A percentile compares a stretch with the other conserved stretches of the same genome.
phyloP scores from a whole-genome alignment of 2,113 vertebrate genomes.

The Percina caprodes region DNA sequence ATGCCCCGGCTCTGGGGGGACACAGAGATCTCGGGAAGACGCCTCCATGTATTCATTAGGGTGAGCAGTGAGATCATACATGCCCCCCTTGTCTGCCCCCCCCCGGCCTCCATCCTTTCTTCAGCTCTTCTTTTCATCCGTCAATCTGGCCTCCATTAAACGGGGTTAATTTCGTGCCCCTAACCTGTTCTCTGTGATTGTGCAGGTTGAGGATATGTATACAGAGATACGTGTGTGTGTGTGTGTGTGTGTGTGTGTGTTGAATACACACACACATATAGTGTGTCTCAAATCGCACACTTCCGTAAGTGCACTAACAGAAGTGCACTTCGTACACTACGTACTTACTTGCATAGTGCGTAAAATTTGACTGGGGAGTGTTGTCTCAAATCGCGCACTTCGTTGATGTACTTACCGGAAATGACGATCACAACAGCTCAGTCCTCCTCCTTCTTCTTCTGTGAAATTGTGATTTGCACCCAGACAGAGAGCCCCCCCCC shows the following conservation, averaged over 20 bases:
- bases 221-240: slow-evolving; percentile 11
- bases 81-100: slow-evolving; percentile 1
- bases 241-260: neutral
- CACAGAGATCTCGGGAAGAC: slow-evolving; percentile 87
- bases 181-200: slow-evolving; percentile 38
- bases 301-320: no score
- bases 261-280: no score
- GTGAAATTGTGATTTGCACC: no score
- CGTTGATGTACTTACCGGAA: no score
- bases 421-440: no score
- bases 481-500: no score
- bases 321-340: no score
- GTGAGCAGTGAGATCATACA: slow-evolving; percentile 61
- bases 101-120: slow-evolving; percentile 21
- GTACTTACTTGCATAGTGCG: no score
- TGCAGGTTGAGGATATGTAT: neutral
- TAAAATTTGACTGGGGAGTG: no score
- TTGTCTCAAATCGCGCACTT: no score
- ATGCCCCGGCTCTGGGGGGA: slow-evolving; percentile 90
- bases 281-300: no score
- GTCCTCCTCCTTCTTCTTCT: no score
- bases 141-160: slow-evolving; percentile 61
- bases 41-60: slow-evolving; percentile 91
- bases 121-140: slow-evolving; percentile 36
- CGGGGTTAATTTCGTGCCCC: slow-evolving; percentile 50